Percentiles rank a stretch among this genome's conserved stretches.
Evolutionary conservation across 2,888 invertebrate genomes (phyloP).

Genomic region (Trichopria drosophilae): DNA sequence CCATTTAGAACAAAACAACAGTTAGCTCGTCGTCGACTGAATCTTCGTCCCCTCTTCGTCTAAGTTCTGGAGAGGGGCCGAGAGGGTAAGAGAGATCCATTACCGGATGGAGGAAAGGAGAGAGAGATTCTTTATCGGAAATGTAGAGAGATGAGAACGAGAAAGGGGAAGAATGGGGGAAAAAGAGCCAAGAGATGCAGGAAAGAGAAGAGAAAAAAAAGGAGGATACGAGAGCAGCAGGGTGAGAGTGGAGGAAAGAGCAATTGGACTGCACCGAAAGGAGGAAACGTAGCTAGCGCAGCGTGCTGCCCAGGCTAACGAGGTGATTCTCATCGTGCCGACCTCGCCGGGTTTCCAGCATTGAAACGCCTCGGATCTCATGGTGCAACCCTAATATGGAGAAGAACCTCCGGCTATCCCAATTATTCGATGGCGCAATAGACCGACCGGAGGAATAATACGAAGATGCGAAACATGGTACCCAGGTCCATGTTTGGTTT

Average conservation of each 20-base stretch:
- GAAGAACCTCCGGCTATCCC: conserved; percentile 23
- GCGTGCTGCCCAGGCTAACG: conserved; percentile 43
- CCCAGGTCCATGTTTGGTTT: too few relatives aligned
- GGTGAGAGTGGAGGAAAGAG: too few relatives aligned
- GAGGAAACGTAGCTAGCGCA: too few relatives aligned
- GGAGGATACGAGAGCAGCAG: neutral
- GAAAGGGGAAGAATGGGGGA: neutral
- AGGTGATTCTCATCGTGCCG: conserved; percentile 38
- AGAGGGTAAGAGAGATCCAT: conserved; percentile 31
- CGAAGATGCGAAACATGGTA: too few relatives aligned
- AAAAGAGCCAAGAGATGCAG: conserved; percentile 1
- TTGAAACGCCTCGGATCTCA: conserved; percentile 32
- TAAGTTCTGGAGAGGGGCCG: conserved; percentile 40
- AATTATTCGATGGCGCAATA: conserved; percentile 32
- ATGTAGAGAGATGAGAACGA: conserved; percentile 5
- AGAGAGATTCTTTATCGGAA: conserved; percentile 2
- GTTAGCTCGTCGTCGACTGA: too few relatives aligned
- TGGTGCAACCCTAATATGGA: conserved; percentile 32
- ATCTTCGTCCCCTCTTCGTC: too few relatives aligned
- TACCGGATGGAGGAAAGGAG: conserved; percentile 22
- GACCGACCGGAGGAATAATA: too few relatives aligned
- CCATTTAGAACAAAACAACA: too few relatives aligned
- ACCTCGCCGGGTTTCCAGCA: conserved; percentile 28
- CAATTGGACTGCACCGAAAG: too few relatives aligned
- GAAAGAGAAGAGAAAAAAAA: neutral